These are phyloP conservation scores for Oophaga sylvatica DNA, from an alignment of 2,797 vertebrate genomes.

Conservation along the genomic window DNA sequence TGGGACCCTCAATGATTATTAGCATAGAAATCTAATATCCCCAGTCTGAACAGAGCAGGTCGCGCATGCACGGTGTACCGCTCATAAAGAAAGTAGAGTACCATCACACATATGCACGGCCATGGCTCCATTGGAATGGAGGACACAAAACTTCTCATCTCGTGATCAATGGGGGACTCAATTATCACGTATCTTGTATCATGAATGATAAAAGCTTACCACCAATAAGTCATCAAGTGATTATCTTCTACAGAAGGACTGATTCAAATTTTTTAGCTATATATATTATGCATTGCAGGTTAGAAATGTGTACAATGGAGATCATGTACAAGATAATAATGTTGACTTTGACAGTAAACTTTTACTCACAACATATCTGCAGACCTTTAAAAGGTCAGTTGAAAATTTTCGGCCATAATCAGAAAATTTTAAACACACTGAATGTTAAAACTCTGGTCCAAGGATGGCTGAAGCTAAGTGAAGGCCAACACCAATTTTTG, in stretches of 20 bases:
- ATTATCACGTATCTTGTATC: neutral
- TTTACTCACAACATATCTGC: neutral
- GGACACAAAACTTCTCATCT: no score
- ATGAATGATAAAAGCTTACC: neutral
- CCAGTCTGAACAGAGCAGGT: no score
- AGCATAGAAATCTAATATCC: neutral
- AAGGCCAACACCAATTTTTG: neutral
- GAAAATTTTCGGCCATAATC: neutral
- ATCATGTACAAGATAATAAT: neutral
- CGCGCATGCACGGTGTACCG: no score
- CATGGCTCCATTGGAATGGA: no score
- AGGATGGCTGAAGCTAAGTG: neutral
- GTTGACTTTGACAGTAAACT: neutral
- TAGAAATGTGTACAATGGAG: neutral
- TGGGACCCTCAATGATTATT: no score
- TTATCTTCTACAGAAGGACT: no score
- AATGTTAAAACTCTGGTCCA: conserved; percentile 8
- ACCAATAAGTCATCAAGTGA: neutral
- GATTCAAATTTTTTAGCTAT: neutral
- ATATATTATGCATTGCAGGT: neutral
- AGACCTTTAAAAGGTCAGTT: neutral
- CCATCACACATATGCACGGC: no score
- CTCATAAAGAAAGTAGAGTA: no score
- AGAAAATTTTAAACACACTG: neutral
- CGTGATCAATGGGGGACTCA: no score